Evolutionary conservation across 1,140 invertebrate genomes (phyloP), one percentile per base, ranked within the genome.

Genomic region (Spodoptera frugiperda): DNA sequence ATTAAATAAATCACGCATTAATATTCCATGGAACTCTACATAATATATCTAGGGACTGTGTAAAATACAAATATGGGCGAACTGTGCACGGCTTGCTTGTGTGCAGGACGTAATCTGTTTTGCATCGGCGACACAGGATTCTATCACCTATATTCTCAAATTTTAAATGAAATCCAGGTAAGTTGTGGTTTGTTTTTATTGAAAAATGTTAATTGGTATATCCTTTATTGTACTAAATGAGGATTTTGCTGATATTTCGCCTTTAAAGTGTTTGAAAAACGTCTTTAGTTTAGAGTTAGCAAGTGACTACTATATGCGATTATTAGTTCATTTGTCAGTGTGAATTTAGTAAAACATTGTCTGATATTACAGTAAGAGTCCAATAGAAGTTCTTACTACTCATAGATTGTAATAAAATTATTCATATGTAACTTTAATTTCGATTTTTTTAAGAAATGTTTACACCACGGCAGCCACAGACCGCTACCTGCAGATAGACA

Each of bases 1-100:
- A 15, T 59, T n/a, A 39, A 5, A 25, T 14, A 39, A 19, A 48
- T n/a, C 48, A 48, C 0, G 14, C 17, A 48, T 48, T 14, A 14
- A 48, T 25, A 65, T 11, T 11, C 19, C 17, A 21, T 25, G 11
- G 3, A 25, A 21, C 4, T 8, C 3, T 10, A 19, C 8, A 14
- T 25, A 49, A 9, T 25, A 65, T 6, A 21, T 21, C 1, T 12
- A 1, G 10, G 21, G 11, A 5, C 4, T 6, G 1, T 14, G 1
- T 48, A 65, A 49, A 15, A 72, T 2, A 17, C 0, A 53, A 75
- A 19, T 77, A 92, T 91, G 91, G 85, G 86, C 1, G 85, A 84
- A 21, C 79, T 92, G 12, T 92, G 91, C 33, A 80, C 87, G 4
- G 82, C 85, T 6, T 92, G 91, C 46, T 70, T 90, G 21, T 89